Percentiles rank a stretch among this genome's conserved stretches.
These are phyloP conservation scores for Augiades crinisus DNA, from an alignment of 2,888 invertebrate genomes.

Conservation along the genomic window DNA sequence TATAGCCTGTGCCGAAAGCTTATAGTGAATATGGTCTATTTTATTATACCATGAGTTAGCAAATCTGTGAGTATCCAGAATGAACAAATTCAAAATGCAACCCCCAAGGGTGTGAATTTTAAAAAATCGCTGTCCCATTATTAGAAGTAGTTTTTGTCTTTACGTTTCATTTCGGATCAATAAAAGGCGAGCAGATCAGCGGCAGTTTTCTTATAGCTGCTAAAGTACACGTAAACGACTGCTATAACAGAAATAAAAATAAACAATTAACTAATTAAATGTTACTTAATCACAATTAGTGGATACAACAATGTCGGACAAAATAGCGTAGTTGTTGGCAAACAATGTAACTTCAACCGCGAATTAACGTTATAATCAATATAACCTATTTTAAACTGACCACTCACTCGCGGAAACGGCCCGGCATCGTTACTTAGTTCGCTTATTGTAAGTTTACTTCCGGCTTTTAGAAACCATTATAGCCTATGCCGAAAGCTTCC, in stretches of 20 bases:
- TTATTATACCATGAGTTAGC: too few species aligned
- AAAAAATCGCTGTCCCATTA: too few species aligned
- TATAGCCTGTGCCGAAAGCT: constrained; percentile 23
- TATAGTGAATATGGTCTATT: too few species aligned
- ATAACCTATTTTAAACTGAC: neutral
- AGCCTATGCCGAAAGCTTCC: too few species aligned
- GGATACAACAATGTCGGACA: neutral
- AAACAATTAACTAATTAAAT: neutral
- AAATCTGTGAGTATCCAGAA: too few species aligned
- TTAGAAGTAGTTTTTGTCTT: too few species aligned
- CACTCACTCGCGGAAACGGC: neutral
- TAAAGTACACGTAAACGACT: too few species aligned
- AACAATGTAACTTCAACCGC: neutral
- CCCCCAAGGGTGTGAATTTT: too few species aligned
- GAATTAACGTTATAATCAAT: neutral
- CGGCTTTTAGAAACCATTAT: neutral
- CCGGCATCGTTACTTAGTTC: neutral
- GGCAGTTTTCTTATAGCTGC: too few species aligned
- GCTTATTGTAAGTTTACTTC: neutral
- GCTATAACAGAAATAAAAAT: neutral
- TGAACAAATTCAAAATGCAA: too few species aligned
- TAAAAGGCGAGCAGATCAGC: too few species aligned
- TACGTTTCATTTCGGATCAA: too few species aligned
- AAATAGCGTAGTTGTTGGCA: neutral
- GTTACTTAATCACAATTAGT: neutral